Percentiles rank a stretch among this genome's conserved stretches.
These are phyloP conservation scores for Notodonta ziczac DNA, from an alignment of 2,888 invertebrate genomes.

Conservation along the genomic window DNA sequence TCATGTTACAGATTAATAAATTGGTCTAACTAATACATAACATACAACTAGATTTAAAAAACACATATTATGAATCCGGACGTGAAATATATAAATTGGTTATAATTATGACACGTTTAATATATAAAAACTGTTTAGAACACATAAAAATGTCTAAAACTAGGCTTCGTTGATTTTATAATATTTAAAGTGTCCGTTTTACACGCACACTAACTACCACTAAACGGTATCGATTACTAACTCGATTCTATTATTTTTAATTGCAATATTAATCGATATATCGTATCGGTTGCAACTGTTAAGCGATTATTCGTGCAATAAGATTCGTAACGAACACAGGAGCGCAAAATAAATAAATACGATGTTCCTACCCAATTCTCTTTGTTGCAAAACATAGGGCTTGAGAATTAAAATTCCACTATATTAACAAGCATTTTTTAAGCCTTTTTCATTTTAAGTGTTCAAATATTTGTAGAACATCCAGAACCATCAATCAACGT, in stretches of 20 bases:
- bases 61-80: neutral
- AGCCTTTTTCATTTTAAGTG: constrained; percentile 13
- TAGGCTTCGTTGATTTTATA: constrained; percentile 34
- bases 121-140: constrained; percentile 5
- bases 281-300: constrained; percentile 5
- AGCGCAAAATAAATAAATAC: too few relatives aligned
- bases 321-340: too few relatives aligned
- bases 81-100: neutral
- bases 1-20: too few relatives aligned
- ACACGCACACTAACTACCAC: constrained; percentile 28
- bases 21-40: too few relatives aligned
- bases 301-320: too few relatives aligned
- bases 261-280: constrained; percentile 24
- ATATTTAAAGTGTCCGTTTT: constrained; percentile 30
- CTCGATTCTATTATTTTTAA: constrained; percentile 31
- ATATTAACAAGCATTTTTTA: neutral
- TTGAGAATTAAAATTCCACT: too few relatives aligned
- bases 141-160: constrained; percentile 19
- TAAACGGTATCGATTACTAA: constrained; percentile 28
- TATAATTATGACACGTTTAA: neutral
- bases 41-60: too few relatives aligned
- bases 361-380: too few relatives aligned
- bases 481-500: constrained; percentile 26
- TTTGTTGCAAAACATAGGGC: too few relatives aligned
- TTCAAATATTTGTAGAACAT: constrained; percentile 32